Percentiles rank a stretch among this genome's conserved stretches.
These are phyloP conservation scores for Mobula birostris DNA, from an alignment of 2,113 vertebrate genomes.

Conservation along the genomic window DNA sequence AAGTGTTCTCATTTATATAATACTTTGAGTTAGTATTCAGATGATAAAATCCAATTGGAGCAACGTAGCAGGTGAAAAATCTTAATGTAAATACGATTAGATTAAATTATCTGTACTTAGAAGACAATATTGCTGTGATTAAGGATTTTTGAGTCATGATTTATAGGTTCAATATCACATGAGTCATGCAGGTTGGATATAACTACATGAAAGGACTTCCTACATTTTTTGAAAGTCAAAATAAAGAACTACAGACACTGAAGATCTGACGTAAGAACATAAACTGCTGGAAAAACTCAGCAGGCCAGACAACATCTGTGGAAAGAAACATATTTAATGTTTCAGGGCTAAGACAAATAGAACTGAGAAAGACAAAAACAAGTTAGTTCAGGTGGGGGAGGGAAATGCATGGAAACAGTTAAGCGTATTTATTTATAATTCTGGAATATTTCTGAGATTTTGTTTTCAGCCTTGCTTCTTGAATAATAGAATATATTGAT, in stretches of 20 bases:
- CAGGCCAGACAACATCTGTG: no score
- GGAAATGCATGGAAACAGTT: background rate
- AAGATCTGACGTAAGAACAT: no score
- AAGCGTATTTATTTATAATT: background rate
- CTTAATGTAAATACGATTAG: background rate
- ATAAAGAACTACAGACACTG: no score
- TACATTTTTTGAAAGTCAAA: background rate
- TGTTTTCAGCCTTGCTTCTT: background rate
- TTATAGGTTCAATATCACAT: background rate
- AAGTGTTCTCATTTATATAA: no score
- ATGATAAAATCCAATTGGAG: background rate
- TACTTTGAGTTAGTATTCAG: no score
- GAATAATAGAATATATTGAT: slow-evolving; percentile 12
- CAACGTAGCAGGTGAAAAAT: background rate
- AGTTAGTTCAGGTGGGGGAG: no score
- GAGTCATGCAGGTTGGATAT: background rate
- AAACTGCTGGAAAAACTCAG: background rate
- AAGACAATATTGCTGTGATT: background rate
- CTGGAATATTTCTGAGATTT: background rate
- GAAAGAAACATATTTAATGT: no score
- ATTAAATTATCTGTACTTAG: background rate
- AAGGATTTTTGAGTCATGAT: background rate
- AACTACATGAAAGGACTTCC: background rate
- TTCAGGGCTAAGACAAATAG: no score
- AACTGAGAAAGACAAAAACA: background rate